Conservation (phyloP, 2,113 vertebrate genomes). For the Charina bottae region DNA sequence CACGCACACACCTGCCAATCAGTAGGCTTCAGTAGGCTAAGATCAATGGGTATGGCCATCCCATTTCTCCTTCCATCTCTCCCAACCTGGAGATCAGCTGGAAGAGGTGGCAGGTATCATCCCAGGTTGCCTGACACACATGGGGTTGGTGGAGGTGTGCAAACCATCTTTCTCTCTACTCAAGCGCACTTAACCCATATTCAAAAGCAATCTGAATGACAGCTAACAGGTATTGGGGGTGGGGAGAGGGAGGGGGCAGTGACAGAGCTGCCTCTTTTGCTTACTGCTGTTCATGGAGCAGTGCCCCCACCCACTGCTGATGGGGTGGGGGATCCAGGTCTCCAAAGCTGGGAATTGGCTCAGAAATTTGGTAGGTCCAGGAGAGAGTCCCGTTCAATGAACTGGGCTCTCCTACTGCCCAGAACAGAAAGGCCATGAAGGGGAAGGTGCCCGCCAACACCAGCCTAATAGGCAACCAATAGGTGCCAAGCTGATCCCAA, state of each 20-base stretch:
- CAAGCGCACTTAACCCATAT: background rate
- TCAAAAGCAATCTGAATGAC: background rate
- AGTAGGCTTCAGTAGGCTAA: too few relatives aligned
- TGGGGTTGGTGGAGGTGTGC: background rate
- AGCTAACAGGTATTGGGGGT: background rate
- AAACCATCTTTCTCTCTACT: background rate
- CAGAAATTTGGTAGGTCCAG: background rate
- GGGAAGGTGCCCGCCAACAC: background rate
- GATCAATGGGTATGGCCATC: too few relatives aligned
- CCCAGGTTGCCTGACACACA: background rate
- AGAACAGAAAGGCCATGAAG: background rate
- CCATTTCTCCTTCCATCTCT: too few relatives aligned
- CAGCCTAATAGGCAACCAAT: background rate
- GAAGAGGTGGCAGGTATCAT: too few relatives aligned
- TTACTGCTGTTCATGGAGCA: background rate
- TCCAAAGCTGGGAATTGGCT: background rate
- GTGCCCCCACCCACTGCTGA: background rate
- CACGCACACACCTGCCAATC: too few relatives aligned
- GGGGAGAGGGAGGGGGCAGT: background rate
- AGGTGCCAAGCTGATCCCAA: background rate
- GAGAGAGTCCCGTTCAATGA: background rate
- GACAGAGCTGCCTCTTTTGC: background rate
- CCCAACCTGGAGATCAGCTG: too few relatives aligned
- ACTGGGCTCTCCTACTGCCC: background rate
- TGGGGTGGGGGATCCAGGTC: background rate